Evolutionary conservation across 2,888 invertebrate genomes (phyloP), one percentile per base, ranked within the genome.

Genomic region (Oligia latruncula): DNA sequence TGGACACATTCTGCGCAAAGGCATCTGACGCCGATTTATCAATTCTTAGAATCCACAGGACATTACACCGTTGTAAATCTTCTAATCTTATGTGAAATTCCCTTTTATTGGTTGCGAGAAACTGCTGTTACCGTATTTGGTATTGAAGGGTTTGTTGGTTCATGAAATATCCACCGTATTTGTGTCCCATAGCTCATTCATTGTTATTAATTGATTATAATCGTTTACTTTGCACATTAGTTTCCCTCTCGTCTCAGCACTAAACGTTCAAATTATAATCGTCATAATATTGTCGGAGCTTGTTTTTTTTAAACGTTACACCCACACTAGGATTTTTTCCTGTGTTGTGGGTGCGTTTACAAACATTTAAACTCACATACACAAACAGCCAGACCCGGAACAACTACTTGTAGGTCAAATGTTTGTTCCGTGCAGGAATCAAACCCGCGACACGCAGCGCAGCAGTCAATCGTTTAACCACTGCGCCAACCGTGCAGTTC

Each of bases 21-120:
- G 89, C 92, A 92, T 88, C 91, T 87, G 91, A 88, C 90, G 80
- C 83, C 85, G 88, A 91, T 91, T 90, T 91, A 91, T 92, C 89
- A 90, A 85, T 82, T 84, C 84, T 78, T 68, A 70, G 81, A 85
- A 87, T 84, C 75, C 58, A 77, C 66, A 62, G 70, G 46, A 81
- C 77, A 80, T 83, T 79, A 67, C 68, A 72, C 65, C 29, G 80
- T 86, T 82, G 81, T 89, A 84, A 88, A 89, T 89, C 81, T 85
- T 75, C 70, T 76, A 81, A 84, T 84, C 82, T 77, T 73, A 71
- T 78, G 78, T 86, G 81, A 84, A 87, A 79, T 82, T 82, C 46
- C 52, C 75, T 77, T 83, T 74, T 79, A 77, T 62, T 86, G 68
- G 76, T 80, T 64, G 65, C 71, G 43, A 76, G 79, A 80, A 84